These are phyloP conservation scores for Chironomus tentans DNA, from an alignment of 2,888 invertebrate genomes.

Conservation along the genomic window DNA sequence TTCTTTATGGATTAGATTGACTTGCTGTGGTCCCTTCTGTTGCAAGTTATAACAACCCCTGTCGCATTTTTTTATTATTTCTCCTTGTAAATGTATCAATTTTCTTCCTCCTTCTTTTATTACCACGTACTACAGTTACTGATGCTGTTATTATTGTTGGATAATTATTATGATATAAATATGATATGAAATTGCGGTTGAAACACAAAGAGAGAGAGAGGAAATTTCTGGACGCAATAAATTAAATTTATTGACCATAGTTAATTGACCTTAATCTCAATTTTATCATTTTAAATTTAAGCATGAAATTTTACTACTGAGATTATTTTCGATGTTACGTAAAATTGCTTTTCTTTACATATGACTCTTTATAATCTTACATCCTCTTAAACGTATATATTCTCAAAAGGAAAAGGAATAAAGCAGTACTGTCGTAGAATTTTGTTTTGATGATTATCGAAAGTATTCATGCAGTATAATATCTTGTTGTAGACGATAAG, in stretches of 20 bases:
- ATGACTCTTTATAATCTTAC: too few species aligned
- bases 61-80: background rate
- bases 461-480: too few species aligned
- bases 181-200: background rate
- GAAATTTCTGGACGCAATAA: conserved; percentile 14
- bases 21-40: background rate
- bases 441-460: too few species aligned
- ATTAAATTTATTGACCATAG: conserved; percentile 24
- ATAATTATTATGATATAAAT: conserved; percentile 19
- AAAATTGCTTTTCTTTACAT: too few species aligned
- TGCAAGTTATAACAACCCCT: background rate
- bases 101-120: conserved; percentile 2
- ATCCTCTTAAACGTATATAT: too few species aligned
- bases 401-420: too few species aligned
- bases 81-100: background rate
- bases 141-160: background rate
- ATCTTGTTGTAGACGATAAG: too few species aligned
- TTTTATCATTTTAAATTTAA: conserved; percentile 9
- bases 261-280: conserved; percentile 16
- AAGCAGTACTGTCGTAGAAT: too few species aligned
- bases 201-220: background rate
- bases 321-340: too few species aligned
- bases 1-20: conserved; percentile 7
- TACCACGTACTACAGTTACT: background rate
- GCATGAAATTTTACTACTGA: conserved; percentile 7